Conservation (phyloP, 2,797 vertebrate species). For the Hephaestus fuliginosus region DNA sequence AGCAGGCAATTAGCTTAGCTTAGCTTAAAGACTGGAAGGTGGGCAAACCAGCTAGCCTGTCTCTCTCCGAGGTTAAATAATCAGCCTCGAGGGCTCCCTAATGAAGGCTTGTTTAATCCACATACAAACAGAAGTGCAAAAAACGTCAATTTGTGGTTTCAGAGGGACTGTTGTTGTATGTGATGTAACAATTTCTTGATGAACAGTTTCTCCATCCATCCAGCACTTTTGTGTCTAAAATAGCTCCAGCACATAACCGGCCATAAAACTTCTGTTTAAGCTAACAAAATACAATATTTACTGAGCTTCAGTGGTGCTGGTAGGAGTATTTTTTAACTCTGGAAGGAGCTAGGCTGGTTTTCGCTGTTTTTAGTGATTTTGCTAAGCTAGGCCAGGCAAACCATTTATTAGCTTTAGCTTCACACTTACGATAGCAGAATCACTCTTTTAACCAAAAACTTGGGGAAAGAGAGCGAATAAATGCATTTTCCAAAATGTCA, state of each 20-base stretch:
- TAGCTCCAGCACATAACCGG: neutral
- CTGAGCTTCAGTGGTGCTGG: neutral
- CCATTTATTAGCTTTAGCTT: neutral
- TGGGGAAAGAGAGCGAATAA: neutral
- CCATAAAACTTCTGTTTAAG: slow-evolving; percentile 13
- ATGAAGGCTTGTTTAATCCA: neutral
- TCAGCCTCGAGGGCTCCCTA: slow-evolving; percentile 2
- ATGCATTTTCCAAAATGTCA: neutral
- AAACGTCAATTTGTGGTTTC: neutral
- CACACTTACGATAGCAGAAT: neutral
- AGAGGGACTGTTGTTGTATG: neutral
- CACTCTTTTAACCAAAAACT: neutral
- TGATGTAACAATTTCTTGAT: neutral
- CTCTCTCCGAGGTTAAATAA: neutral
- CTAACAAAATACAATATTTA: neutral
- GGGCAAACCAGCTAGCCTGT: neutral
- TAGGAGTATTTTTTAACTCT: neutral
- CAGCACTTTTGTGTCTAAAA: neutral
- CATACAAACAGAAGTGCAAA: neutral
- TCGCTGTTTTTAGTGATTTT: neutral
- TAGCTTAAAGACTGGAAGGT: neutral
- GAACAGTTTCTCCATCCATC: slow-evolving; percentile 2
- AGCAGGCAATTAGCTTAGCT: neutral
- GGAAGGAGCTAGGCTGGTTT: neutral
- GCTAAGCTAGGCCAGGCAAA: neutral